These are phyloP conservation scores for Nyctibius bracteatus DNA, from an alignment of 2,113 vertebrate genomes.

Conservation along the genomic window DNA sequence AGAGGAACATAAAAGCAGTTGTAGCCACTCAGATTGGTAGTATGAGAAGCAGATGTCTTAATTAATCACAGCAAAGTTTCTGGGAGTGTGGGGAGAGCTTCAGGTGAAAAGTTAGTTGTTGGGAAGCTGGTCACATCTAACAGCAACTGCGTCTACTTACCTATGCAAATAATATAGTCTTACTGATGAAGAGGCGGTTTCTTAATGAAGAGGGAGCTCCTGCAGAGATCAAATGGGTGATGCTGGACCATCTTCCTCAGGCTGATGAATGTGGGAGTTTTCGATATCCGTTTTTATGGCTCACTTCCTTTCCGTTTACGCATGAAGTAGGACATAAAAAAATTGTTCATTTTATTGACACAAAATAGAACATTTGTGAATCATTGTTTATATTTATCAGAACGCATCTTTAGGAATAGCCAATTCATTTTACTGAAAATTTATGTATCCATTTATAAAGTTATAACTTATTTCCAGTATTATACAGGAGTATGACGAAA, in stretches of 20 bases:
- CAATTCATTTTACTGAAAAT: not conserved
- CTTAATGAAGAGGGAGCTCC: not conserved
- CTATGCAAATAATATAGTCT: not conserved
- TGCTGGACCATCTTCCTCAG: not conserved
- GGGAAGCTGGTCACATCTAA: not conserved
- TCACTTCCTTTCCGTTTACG: not conserved
- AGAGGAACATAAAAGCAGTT: not conserved
- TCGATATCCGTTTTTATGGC: fast-evolving
- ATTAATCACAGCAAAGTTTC: not conserved
- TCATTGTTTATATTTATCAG: not conserved
- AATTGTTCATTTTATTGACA: not conserved
- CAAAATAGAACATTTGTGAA: not conserved
- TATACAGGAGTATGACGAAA: not conserved
- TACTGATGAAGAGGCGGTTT: not conserved
- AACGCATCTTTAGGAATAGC: not conserved
- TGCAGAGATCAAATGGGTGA: not conserved
- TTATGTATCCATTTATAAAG: not conserved
- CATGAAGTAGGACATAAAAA: not conserved
- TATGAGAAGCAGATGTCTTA: not conserved
- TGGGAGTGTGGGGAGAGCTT: not conserved
- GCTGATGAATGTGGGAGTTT: not conserved
- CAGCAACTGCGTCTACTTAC: not conserved
- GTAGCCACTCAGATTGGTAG: not conserved
- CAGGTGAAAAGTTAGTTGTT: not conserved
- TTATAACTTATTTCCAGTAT: not conserved